phyloP scores from a whole-genome alignment of 23 tunicate species.

The Halocynthia roretzi region DNA sequence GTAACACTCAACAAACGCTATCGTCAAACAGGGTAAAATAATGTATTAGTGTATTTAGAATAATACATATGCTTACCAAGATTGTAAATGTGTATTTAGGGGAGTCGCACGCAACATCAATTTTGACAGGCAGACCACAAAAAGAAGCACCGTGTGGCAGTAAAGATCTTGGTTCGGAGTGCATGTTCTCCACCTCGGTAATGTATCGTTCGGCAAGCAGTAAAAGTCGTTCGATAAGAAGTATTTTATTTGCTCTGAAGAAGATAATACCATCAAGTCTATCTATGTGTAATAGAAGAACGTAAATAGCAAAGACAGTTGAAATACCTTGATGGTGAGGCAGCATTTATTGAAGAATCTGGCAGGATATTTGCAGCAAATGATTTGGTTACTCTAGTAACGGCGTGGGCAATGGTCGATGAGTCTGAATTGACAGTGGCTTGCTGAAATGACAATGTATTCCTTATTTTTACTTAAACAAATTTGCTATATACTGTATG shows the following conservation, averaged over 20 bases:
- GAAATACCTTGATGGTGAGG: no score
- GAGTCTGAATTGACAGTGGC: background rate
- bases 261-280: background rate
- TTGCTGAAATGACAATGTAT: conserved; percentile 7
- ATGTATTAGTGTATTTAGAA: background rate
- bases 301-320: background rate
- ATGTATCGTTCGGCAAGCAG: conserved; percentile 50
- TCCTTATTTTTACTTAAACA: no score
- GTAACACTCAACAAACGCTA: no score
- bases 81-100: conserved; percentile 26
- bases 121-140: conserved; percentile 53
- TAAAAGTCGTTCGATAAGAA: conserved; percentile 60
- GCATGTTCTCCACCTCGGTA: conserved; percentile 42
- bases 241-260: conserved; percentile 27
- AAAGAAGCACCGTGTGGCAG: conserved; percentile 76
- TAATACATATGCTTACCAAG: conserved; percentile 4
- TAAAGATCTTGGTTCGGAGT: conserved; percentile 39
- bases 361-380: conserved; percentile 55
- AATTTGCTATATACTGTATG: no score
- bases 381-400: conserved; percentile 56
- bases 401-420: conserved; percentile 41
- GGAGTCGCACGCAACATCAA: conserved; percentile 40
- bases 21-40: no score
- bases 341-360: background rate
- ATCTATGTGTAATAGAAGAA: background rate